These are phyloP conservation scores for Drosophila macrospina DNA, from an alignment of 2,888 invertebrate genomes.

Conservation along the genomic window DNA sequence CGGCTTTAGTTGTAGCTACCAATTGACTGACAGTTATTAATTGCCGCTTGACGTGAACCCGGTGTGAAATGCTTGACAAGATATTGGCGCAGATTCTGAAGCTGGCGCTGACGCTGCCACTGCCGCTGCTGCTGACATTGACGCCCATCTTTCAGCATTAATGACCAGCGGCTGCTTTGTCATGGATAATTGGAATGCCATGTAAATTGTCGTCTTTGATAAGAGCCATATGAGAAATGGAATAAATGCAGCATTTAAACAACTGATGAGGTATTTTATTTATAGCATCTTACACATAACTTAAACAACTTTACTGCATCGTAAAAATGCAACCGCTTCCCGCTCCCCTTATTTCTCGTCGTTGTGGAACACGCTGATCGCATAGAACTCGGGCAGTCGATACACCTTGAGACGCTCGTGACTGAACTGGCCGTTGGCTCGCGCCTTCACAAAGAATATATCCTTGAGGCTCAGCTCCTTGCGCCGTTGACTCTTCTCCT, in stretches of 20 bases:
- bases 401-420: constrained; percentile 80
- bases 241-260: constrained; percentile 35
- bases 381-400: constrained; percentile 82
- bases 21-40: constrained; percentile 77
- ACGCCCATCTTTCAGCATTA: constrained; percentile 51
- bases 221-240: constrained; percentile 21
- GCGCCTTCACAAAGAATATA: constrained; percentile 83
- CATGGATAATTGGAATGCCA: constrained; percentile 59
- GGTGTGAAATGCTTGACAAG: constrained; percentile 22
- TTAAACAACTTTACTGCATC: constrained; percentile 48
- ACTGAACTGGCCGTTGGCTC: constrained; percentile 81
- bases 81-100: constrained; percentile 10
- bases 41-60: constrained; percentile 67
- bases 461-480: constrained; percentile 71
- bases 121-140: constrained; percentile 33
- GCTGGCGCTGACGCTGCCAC: constrained; percentile 21
- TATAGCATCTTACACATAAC: constrained; percentile 64
- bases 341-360: constrained; percentile 42
- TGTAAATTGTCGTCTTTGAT: constrained; percentile 47
- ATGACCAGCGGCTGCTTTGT: constrained; percentile 40
- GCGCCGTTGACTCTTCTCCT: constrained; percentile 33
- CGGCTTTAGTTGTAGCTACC: constrained; percentile 59
- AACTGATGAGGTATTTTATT: constrained; percentile 66
- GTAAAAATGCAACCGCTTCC: constrained; percentile 17
- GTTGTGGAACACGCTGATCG: constrained; percentile 79